phyloP scores from a whole-genome alignment of 2,888 invertebrate genomes.

The Bimastos eiseni region DNA sequence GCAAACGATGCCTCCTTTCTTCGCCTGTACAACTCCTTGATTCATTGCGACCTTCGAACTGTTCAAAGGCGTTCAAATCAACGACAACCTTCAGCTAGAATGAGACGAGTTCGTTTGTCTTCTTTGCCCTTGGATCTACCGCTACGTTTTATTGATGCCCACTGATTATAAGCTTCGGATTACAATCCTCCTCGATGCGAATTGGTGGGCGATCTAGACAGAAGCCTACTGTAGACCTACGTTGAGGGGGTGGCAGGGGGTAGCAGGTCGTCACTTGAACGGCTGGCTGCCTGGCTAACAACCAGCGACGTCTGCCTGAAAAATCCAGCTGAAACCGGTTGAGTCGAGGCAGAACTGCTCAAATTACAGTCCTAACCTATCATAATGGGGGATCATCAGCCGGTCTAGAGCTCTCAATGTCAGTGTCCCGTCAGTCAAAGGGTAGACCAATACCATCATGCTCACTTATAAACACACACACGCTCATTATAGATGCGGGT shows the following conservation, averaged over 20 bases:
- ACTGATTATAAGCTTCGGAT: background rate
- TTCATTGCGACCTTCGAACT: background rate
- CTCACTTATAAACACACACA: background rate
- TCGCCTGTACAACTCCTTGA: background rate
- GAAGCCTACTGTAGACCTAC: background rate
- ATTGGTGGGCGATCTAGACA: constrained; percentile 3
- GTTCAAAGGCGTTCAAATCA: background rate
- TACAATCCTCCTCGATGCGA: background rate
- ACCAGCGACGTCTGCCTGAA: background rate
- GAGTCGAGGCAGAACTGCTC: background rate
- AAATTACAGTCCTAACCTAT: background rate
- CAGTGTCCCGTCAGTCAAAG: background rate
- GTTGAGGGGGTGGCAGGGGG: background rate
- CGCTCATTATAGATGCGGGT: background rate
- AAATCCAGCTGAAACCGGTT: background rate
- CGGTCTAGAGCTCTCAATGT: background rate
- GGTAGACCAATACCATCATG: background rate
- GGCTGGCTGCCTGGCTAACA: background rate
- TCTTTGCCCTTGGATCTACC: background rate
- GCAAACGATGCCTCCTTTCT: too few species aligned
- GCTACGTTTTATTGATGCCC: constrained; percentile 3
- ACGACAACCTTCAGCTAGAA: background rate
- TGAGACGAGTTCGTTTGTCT: background rate
- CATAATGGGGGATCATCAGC: background rate
- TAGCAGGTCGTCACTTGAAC: background rate